Conservation (phyloP, 2,888 invertebrate species). For the Seira musarum region DNA sequence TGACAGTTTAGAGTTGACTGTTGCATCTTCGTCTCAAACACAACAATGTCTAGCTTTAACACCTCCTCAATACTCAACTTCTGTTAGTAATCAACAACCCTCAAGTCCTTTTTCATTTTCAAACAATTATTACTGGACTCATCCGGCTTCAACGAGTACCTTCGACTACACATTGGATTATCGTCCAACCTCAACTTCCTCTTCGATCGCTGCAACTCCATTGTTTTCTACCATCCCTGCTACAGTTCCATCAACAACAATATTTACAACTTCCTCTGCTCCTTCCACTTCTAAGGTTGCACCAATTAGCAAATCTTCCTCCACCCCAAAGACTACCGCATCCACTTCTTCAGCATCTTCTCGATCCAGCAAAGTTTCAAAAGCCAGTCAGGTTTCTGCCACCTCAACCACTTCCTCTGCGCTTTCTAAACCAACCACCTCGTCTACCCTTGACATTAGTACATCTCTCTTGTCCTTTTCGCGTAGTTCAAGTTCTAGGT, state of each 20-base stretch:
- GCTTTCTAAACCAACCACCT: not conserved
- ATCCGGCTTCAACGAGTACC: not conserved
- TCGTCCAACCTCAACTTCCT: not conserved
- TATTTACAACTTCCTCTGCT: too few relatives aligned
- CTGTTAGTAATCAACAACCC: conserved; percentile 18
- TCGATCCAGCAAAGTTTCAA: conserved; percentile 2
- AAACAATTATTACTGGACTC: conserved; percentile 43
- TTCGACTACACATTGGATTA: too few relatives aligned
- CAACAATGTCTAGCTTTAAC: conserved; percentile 47
- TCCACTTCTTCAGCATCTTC: not conserved
- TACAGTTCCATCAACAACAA: not conserved
- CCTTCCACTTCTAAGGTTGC: not conserved
- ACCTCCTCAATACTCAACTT: conserved; percentile 37
- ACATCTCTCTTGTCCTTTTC: not conserved
- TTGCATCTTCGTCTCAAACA: not conserved
- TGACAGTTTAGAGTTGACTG: not conserved
- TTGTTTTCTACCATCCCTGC: not conserved
- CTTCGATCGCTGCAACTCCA: not conserved
- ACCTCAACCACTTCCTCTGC: conserved; percentile 5
- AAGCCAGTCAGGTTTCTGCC: not conserved
- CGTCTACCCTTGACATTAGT: not conserved
- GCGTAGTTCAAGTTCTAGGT: not conserved
- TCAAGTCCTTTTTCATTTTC: conserved; percentile 40
- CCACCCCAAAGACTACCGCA: not conserved
- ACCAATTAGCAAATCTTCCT: not conserved